Base-by-base conservation (phyloP, 2,797 vertebrate genomes). In the Crenichthys baileyi region DNA sequence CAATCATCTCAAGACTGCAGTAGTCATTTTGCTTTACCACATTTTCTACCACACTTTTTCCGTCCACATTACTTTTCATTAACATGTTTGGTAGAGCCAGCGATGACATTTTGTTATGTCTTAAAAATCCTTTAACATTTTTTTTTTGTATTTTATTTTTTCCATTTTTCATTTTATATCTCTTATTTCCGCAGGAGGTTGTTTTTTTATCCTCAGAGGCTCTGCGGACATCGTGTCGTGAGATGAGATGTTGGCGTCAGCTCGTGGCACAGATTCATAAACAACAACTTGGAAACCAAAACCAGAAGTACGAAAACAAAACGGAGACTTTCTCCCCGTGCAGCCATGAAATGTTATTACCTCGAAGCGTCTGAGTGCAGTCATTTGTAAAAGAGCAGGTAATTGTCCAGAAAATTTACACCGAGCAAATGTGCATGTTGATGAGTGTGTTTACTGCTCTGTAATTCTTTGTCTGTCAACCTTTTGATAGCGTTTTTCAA, bases 381-480 rank as follows among this genome's bases (percentile, higher is more conserved):
- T 44, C 55, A 20, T 44, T 53, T 60, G 24, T 26, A 56, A 73
- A 73, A 24, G 24, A 44, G 72, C 72, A 73, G 72, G 72, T 73
- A 73, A 58, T 58, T 58, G 53, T 58, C 53, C 55, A 58, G 36
- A 73, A 58, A 73, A 73, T 73, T 18, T 73, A 73, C 72, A 46
- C 55, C n/a, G 22, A 58, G 71, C 71, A 31, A 72, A 73, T 56
- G 71, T 73, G 31, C 51, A 56, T 73, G 71, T 41, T 73, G 71
- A 73, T 56, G 71, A 73, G 71, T 8, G 67, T 46, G 67, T 70
- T 31, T 39, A n/a, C 51, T 22, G 53, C 71, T 56, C 24, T 44
- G 53, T 58, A 44, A 46, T 73, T 58, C 72, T 29, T 53, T 73
- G 51, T 31, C 51, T 73, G 12, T 55, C 51, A 51, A 39, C 12